These are phyloP conservation scores for Tipula unca DNA, from an alignment of 2,888 invertebrate species.

Conservation along the genomic window DNA sequence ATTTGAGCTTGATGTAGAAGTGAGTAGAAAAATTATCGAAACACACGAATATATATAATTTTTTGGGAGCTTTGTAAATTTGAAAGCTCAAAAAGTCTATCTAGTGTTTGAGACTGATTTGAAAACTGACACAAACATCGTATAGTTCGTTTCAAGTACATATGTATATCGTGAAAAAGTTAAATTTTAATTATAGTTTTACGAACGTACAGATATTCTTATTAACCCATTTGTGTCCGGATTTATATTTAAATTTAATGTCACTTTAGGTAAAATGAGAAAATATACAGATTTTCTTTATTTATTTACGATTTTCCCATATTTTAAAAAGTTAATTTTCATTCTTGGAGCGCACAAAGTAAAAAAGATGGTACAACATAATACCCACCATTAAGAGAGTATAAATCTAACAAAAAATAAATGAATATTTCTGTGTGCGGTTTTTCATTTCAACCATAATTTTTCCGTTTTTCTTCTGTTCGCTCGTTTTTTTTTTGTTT, in stretches of 20 bases:
- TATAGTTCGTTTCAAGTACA: too few species aligned
- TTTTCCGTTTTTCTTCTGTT: background rate
- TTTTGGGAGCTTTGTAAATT: too few species aligned
- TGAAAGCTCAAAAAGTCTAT: too few species aligned
- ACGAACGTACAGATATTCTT: background rate
- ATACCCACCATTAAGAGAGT: background rate
- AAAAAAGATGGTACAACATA: background rate
- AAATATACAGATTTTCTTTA: background rate
- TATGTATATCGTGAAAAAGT: too few species aligned
- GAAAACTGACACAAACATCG: too few species aligned
- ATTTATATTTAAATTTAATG: background rate
- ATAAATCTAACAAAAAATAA: background rate
- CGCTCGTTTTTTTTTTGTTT: background rate
- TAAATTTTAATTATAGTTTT: background rate
- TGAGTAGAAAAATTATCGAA: too few species aligned
- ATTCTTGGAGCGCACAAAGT: background rate
- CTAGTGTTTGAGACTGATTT: too few species aligned
- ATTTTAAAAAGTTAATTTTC: background rate
- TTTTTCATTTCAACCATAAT: constrained; percentile 8
- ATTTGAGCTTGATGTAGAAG: too few species aligned
- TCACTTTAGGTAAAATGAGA: background rate
- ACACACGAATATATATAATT: too few species aligned
- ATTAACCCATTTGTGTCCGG: background rate
- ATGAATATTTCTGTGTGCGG: background rate
- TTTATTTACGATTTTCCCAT: background rate